Evolutionary conservation across 2,113 vertebrate species (phyloP), one percentile per base, ranked within the genome.

Genomic region (Microtus pennsylvanicus): DNA sequence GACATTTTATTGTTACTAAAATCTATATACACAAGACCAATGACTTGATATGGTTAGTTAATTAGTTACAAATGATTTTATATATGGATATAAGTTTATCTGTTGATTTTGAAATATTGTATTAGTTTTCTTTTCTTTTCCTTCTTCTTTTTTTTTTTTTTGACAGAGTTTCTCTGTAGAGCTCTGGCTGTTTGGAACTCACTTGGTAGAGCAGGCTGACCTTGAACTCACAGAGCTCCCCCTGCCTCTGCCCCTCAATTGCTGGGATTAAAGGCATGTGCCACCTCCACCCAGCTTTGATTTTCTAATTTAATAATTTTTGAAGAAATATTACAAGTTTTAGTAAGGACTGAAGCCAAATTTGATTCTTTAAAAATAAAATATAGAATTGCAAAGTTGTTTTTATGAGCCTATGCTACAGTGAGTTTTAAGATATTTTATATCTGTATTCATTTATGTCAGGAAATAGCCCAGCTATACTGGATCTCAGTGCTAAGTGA

Each of bases 311-410:
- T 87, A 92, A 86, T 16, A 88, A 72, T 74, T 94, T 47, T 47
- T 70, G 83, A 80, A 42, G 88, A 90, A 95, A 70, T 90, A 94
- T 61, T 94, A 89, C 72, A 42, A 75, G 11, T 47, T 77, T 70
- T 83, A 52, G 22, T 77, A 87, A 52, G n/a, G n/a, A 47, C 35
- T 81, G 16, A 90, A 87, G 3, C 26, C 38, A 83, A 80, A 81
- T 76, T 63, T 96, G 67, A 94, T 77, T 65, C 5, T 74, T 47
- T 16, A 80, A 92, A 35, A 5, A 58, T 45, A n/a, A 69, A 86
- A 76, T 67, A 61, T n/a, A 28, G 69, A 88, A 91, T 7, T 72
- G 69, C 93, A 78, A 21, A 86, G 17, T 3, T 55, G 1, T 28
- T 82, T 4, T 76, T 82, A 45, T 13, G 58, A 58, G 35, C 80